A percentile compares a stretch with the other conserved stretches of the same genome.
Conservation (phyloP, 2,888 invertebrate species). For the Torymus auratus region DNA sequence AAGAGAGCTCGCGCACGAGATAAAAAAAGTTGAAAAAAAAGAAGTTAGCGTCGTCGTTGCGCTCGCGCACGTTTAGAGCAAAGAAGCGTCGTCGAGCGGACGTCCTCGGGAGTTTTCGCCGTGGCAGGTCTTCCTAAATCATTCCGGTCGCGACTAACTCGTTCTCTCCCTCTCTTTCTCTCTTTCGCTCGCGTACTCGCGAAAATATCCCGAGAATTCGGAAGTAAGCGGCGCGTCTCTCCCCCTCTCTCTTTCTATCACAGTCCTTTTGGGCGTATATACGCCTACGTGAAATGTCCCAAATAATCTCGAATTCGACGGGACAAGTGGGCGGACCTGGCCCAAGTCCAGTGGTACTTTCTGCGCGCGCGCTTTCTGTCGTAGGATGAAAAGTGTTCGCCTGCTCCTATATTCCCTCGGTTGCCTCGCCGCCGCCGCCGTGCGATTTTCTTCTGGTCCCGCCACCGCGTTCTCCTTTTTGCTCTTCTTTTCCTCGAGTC, state of each 20-base stretch:
- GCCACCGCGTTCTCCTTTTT: neutral
- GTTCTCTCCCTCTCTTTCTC: slow-evolving; percentile 27
- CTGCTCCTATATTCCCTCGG: neutral
- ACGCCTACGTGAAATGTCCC: slow-evolving; percentile 69
- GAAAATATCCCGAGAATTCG: slow-evolving; percentile 71
- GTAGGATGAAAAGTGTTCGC: slow-evolving; percentile 67
- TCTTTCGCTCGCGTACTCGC: slow-evolving; percentile 44
- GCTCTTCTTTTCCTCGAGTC: neutral
- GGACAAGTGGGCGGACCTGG: slow-evolving; percentile 72
- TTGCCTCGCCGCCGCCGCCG: neutral
- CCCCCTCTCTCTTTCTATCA: slow-evolving; percentile 14
- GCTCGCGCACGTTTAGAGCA: neutral
- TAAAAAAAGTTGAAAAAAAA: neutral
- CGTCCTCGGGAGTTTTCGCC: slow-evolving; percentile 21
- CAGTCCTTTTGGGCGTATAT: slow-evolving; percentile 59
- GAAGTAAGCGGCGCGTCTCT: slow-evolving; percentile 64
- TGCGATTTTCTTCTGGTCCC: slow-evolving; percentile 33
- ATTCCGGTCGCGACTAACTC: slow-evolving; percentile 63
- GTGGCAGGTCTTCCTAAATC: slow-evolving; percentile 64
- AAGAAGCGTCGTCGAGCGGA: neutral
- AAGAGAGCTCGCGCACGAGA: too few species aligned
- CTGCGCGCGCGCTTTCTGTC: slow-evolving; percentile 65
- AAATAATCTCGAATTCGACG: slow-evolving; percentile 71
- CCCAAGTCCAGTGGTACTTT: slow-evolving; percentile 71
- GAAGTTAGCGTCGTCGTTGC: neutral